Evolutionary conservation across 2,888 invertebrate genomes (phyloP).

Genomic region (Cheilosia pagana): DNA sequence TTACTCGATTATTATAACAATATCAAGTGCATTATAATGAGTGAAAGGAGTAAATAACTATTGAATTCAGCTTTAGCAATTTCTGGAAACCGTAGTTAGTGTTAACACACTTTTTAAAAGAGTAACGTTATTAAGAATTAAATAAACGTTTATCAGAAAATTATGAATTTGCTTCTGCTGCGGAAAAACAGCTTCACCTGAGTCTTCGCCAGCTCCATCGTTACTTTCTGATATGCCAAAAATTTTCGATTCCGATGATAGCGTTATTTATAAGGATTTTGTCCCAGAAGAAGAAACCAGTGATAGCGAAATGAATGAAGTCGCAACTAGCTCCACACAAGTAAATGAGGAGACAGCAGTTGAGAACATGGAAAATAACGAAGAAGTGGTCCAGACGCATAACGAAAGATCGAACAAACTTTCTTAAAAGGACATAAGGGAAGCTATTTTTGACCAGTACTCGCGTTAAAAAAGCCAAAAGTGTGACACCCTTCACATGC

Average conservation of each 20-base stretch:
- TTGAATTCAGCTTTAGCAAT: not conserved
- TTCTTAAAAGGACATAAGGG: not conserved
- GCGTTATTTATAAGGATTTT: not conserved
- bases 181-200: too few relatives aligned
- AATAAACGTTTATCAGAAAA: too few relatives aligned
- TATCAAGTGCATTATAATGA: too few relatives aligned
- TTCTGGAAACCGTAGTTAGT: not conserved
- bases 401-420: conserved; percentile 1
- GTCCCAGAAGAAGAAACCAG: conserved; percentile 1
- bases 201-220: too few relatives aligned
- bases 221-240: conserved; percentile 2
- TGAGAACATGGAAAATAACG: not conserved
- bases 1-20: too few relatives aligned
- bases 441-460: conserved; percentile 12
- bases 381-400: conserved; percentile 10
- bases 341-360: not conserved
- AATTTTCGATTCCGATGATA: conserved; percentile 2
- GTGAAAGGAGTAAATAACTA: too few relatives aligned
- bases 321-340: not conserved
- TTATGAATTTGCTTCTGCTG: too few relatives aligned
- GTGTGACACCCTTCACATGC: too few relatives aligned
- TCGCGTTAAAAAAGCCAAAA: not conserved
- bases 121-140: too few relatives aligned
- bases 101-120: too few relatives aligned
- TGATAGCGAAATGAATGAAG: conserved; percentile 10